A percentile compares a stretch with the other conserved stretches of the same genome.
These are phyloP conservation scores for Ennomos fuscantarius DNA, from an alignment of 2,888 invertebrate genomes.

Conservation along the genomic window DNA sequence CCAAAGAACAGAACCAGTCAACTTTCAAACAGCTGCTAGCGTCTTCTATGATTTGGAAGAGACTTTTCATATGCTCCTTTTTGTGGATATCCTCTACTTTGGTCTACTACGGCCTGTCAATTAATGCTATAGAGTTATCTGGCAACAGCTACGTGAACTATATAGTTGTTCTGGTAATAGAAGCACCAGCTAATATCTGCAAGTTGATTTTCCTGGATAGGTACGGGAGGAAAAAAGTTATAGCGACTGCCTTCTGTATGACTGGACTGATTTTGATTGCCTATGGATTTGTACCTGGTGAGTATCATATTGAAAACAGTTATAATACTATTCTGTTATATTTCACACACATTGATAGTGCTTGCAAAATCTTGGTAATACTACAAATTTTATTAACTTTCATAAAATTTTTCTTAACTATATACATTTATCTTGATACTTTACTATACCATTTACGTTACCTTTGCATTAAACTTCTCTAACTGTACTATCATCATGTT, in stretches of 20 bases:
- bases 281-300: constrained; percentile 87
- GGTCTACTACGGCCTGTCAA: constrained; percentile 92
- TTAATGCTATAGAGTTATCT: constrained; percentile 90
- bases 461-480: too few species aligned
- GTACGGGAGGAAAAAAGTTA: constrained; percentile 87
- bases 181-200: constrained; percentile 90
- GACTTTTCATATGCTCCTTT: constrained; percentile 88
- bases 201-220: constrained; percentile 87
- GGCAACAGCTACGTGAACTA: constrained; percentile 93
- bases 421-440: too few species aligned
- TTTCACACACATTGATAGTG: too few species aligned
- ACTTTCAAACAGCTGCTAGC: constrained; percentile 69
- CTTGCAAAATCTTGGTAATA: background rate
- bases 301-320: background rate
- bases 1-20: constrained; percentile 64
- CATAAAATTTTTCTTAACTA: background rate
- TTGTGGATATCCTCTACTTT: constrained; percentile 92
- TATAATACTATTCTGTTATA: too few species aligned
- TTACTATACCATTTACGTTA: too few species aligned
- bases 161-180: constrained; percentile 86
- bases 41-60: constrained; percentile 83
- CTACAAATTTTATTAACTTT: background rate
- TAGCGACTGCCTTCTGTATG: constrained; percentile 86
- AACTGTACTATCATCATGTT: too few species aligned
- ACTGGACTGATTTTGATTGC: constrained; percentile 87